Percentiles rank a stretch among this genome's conserved stretches.
These are phyloP conservation scores for Oreochromis mossambicus DNA, from an alignment of 2,797 vertebrate species.

Conservation along the genomic window DNA sequence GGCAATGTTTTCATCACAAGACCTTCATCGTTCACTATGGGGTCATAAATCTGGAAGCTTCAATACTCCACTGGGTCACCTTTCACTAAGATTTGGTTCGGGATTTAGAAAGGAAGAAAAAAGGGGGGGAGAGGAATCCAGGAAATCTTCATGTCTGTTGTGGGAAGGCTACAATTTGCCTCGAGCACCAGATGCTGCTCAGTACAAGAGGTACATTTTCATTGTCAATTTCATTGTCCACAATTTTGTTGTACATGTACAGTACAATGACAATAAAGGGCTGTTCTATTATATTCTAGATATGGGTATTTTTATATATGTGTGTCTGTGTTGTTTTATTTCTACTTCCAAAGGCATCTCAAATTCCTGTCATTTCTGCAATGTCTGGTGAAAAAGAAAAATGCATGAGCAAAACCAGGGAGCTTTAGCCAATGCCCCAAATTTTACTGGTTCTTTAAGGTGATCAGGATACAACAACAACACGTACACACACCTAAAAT, in stretches of 20 bases:
- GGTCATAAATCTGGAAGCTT: constrained; percentile 61
- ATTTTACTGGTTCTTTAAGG: background rate
- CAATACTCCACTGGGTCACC: constrained; percentile 37
- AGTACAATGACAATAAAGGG: background rate
- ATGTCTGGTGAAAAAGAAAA: background rate
- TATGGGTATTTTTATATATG: background rate
- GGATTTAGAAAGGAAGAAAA: background rate
- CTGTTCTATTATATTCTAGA: background rate
- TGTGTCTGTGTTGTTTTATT: background rate
- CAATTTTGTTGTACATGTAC: rapidly evolving
- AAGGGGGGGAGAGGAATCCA: constrained; percentile 5
- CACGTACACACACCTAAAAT: background rate
- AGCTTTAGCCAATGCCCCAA: background rate
- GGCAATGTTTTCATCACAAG: constrained; percentile 46
- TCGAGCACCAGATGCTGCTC: constrained; percentile 14
- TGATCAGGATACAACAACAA: background rate
- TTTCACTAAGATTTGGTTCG: constrained; percentile 35
- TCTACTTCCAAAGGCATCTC: background rate
- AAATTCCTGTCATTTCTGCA: background rate
- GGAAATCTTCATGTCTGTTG: constrained; percentile 20
- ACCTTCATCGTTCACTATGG: constrained; percentile 21
- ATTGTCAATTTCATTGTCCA: background rate
- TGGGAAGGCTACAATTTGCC: constrained; percentile 26
- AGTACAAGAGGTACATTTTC: background rate
- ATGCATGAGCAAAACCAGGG: background rate